Conservation (phyloP, 2,888 invertebrate species). For the Melipona bicolor region DNA sequence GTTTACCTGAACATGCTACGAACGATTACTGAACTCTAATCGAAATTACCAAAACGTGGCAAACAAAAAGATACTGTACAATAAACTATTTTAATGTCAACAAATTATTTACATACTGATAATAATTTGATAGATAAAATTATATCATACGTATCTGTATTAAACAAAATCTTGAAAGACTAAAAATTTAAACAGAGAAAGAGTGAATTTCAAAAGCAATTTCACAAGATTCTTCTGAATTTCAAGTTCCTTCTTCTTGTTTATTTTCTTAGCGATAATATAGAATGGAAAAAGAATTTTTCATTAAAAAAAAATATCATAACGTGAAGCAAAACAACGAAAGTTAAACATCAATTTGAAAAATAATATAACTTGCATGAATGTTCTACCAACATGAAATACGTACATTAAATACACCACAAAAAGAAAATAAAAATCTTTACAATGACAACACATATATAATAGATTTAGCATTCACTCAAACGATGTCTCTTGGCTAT, state of each 20-base stretch:
- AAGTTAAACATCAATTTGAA: no score
- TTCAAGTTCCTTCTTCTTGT: no score
- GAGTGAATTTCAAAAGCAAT: neutral
- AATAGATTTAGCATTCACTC: neutral
- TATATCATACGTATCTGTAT: neutral
- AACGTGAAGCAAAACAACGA: no score
- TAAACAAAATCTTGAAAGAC: neutral
- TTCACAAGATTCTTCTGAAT: neutral
- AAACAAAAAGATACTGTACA: neutral
- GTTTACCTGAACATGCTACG: slow-evolving; percentile 60
- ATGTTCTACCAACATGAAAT: no score
- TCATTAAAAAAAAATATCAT: neutral
- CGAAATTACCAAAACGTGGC: neutral
- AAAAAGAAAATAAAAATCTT: neutral
- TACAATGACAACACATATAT: neutral
- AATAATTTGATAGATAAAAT: neutral
- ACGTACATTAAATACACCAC: neutral
- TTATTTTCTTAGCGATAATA: no score
- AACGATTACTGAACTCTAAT: slow-evolving; percentile 31
- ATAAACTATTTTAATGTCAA: neutral
- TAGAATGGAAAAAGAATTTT: neutral
- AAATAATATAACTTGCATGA: no score
- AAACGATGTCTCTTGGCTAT: neutral
- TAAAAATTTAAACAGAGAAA: neutral
- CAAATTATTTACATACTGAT: neutral